phyloP scores from a whole-genome alignment of 2,888 invertebrate genomes.

The Lydus trimaculatus region DNA sequence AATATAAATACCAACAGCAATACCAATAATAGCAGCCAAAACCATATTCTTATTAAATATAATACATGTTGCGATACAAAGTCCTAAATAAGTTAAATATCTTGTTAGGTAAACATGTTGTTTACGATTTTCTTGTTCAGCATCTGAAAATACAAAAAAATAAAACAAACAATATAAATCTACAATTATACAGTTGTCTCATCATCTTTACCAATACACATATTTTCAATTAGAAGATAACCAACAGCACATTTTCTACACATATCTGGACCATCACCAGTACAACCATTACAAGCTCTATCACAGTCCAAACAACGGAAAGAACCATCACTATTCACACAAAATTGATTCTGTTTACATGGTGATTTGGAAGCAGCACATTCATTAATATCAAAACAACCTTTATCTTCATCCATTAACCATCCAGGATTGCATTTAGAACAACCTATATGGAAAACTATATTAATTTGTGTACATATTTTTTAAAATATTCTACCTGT shows the following conservation, averaged over 20 bases:
- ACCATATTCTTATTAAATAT: constrained; percentile 82
- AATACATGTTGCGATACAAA: constrained; percentile 85
- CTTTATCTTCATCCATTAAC: constrained; percentile 73
- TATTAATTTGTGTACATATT: too few species aligned
- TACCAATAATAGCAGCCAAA: constrained; percentile 79
- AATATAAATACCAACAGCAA: constrained; percentile 83
- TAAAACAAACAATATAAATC: neutral
- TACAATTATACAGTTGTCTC: too few species aligned
- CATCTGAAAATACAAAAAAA: constrained; percentile 54
- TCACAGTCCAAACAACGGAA: constrained; percentile 85
- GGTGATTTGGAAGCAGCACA: constrained; percentile 68
- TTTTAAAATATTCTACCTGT: constrained; percentile 60
- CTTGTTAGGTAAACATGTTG: constrained; percentile 69
- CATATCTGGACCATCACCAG: constrained; percentile 91
- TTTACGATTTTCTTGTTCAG: constrained; percentile 63
- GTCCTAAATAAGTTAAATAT: constrained; percentile 84
- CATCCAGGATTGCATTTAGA: constrained; percentile 76
- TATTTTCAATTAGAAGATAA: constrained; percentile 73
- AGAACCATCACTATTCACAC: constrained; percentile 88
- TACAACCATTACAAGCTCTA: constrained; percentile 81
- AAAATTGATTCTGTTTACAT: constrained; percentile 77
- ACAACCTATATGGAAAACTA: constrained; percentile 62
- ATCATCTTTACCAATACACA: constrained; percentile 71
- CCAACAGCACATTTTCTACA: constrained; percentile 82
- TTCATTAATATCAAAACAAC: constrained; percentile 87